Evolutionary conservation across 2,113 vertebrate genomes (phyloP).

Genomic region (Halcyon malimbica): DNA sequence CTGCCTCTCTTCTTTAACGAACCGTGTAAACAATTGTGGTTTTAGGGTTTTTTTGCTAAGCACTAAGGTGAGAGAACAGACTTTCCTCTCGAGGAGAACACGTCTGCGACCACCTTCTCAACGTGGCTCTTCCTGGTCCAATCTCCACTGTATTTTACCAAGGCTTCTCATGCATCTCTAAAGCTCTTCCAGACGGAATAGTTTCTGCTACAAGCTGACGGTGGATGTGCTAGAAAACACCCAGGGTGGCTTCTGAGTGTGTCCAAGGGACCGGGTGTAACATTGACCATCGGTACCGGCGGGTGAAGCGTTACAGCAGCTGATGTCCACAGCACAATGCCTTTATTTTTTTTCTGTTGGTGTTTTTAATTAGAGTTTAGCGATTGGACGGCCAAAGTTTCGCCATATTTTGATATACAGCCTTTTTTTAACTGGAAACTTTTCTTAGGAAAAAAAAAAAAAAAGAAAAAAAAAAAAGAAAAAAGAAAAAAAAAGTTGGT

Average conservation of each 20-base stretch:
- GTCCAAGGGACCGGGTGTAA: background rate
- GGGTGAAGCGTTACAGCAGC: background rate
- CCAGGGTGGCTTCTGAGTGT: background rate
- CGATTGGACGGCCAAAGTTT: conserved; percentile 69
- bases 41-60: background rate
- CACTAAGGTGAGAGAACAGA: background rate
- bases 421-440: conserved; percentile 76
- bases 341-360: background rate
- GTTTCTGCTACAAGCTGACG: background rate
- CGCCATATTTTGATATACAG: conserved; percentile 77
- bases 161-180: background rate
- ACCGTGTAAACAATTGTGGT: background rate
- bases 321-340: conserved; percentile 64
- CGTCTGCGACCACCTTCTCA: background rate
- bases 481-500: background rate
- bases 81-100: background rate
- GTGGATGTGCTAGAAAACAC: background rate
- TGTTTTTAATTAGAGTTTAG: conserved; percentile 71
- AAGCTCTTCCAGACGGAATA: background rate
- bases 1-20: background rate
- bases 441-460: conserved; percentile 64
- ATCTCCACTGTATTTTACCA: background rate
- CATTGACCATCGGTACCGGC: background rate
- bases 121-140: background rate
- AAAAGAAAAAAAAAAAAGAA: conserved; percentile 40